Evolutionary conservation across 2,888 invertebrate species (phyloP).

Genomic region (Brachylomia viminalis): DNA sequence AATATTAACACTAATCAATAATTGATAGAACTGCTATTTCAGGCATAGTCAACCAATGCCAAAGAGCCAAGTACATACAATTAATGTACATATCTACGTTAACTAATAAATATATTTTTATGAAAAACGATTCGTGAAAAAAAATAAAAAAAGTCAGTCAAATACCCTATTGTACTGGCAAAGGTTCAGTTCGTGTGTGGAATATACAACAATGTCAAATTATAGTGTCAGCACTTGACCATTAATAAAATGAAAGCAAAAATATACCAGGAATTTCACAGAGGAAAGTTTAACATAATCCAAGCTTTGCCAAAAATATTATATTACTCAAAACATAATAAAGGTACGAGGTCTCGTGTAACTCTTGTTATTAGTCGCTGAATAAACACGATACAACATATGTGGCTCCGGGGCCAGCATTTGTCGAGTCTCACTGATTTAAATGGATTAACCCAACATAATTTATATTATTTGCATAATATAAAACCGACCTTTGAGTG

Average conservation of each 20-base stretch:
- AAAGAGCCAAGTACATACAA: too few relatives aligned
- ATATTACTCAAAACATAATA: conserved; percentile 45
- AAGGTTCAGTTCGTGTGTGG: neutral
- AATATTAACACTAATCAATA: neutral
- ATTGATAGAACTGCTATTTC: neutral
- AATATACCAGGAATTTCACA: conserved; percentile 13
- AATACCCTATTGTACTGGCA: neutral
- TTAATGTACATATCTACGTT: neutral
- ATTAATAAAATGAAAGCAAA: conserved; percentile 15
- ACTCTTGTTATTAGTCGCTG: conserved; percentile 60
- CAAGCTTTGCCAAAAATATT: conserved; percentile 52
- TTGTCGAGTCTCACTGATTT: conserved; percentile 63
- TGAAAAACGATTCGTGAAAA: neutral
- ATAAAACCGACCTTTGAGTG: conserved; percentile 39
- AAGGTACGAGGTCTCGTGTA: conserved; percentile 38
- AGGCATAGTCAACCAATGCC: neutral
- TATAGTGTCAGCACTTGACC: conserved; percentile 9
- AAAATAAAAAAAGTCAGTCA: neutral
- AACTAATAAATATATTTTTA: neutral
- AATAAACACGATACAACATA: conserved; percentile 66
- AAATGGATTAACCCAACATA: conserved; percentile 60
- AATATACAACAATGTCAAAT: neutral
- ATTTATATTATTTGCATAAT: conserved; percentile 65
- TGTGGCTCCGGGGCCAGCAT: conserved; percentile 46
- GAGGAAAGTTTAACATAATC: conserved; percentile 40